Base-by-base conservation (phyloP, 2,797 vertebrate genomes). In the Muscicapa striata region DNA sequence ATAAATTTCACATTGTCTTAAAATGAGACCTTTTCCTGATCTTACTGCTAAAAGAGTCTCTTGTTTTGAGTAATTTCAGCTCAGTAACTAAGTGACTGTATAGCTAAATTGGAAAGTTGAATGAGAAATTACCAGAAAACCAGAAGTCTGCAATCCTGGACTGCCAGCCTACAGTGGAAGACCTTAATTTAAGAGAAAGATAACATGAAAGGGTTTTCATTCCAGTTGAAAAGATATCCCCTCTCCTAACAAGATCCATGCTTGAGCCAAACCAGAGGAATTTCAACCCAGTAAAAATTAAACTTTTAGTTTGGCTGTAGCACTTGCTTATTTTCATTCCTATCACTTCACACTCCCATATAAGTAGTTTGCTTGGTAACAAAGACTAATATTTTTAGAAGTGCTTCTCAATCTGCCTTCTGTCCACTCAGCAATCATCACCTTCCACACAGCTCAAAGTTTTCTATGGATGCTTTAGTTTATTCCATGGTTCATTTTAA, bases 301-400 rank as follows among this genome's bases (percentile, higher is more conserved):
- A 73, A 55, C 41, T 79, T 90, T 87, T 45, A 15, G 27, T 68
- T 75, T 75, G 69, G 36, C 49, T 82, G 29, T 63, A 87, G 75
- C 19, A 40, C 49, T 69, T 77, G 27, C 26, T 76, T 45, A 76
- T 89, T 87, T 91, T 92, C 84, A 87, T 87, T 94, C 75, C 87
- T 75, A 51, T 87, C 79, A 83, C 68, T 94, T 93, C 91, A 85
- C 82, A 75, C 89, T 77, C 79, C 83, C 72, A 36, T 52, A 0
- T n/a, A 89, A 92, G 77, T 78, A 74, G 83, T 96, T 83, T 84
- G 27, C 69, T 91, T 94, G 49, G 82, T 91, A 93, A 92, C 82
- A 77, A 93, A 94, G 69, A 72, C 72, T 74, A 92, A 85, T 82
- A 93, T 89, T 95, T 94, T 94, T 62, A 89, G 78, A 92, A 49